phyloP scores from a whole-genome alignment of 2,113 vertebrate genomes.

The Archocentrus centrarchus region DNA sequence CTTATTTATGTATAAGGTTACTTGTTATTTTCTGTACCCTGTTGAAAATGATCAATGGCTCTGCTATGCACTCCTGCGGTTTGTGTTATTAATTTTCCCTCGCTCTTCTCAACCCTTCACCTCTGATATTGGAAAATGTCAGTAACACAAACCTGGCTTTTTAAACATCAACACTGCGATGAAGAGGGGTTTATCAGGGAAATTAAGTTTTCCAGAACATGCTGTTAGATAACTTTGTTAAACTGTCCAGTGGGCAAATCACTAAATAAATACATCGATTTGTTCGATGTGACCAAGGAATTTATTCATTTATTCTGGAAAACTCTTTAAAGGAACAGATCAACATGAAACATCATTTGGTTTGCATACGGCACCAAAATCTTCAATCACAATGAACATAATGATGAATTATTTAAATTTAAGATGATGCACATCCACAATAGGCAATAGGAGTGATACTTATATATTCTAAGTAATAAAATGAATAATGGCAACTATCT shows the following conservation, averaged over 20 bases:
- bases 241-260: neutral
- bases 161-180: slow-evolving; percentile 39
- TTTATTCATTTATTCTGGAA: neutral
- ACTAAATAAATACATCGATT: neutral
- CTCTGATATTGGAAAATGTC: slow-evolving; percentile 14
- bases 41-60: slow-evolving; percentile 58
- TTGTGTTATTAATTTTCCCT: slow-evolving; percentile 30
- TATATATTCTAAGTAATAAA: neutral
- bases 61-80: slow-evolving; percentile 30
- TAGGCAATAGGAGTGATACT: neutral
- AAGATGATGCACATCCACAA: neutral
- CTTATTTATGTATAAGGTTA: slow-evolving; percentile 3
- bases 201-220: slow-evolving; percentile 1
- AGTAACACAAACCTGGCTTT: slow-evolving; percentile 24
- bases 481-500: neutral
- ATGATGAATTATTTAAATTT: neutral
- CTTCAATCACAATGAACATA: neutral
- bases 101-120: slow-evolving; percentile 18
- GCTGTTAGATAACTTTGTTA: neutral
- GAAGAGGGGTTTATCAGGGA: neutral
- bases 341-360: neutral
- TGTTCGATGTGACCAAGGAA: neutral
- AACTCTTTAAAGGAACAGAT: neutral
- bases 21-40: slow-evolving; percentile 15
- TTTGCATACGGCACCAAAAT: neutral